These are phyloP conservation scores for Thymelicus acteon DNA, from an alignment of 2,888 invertebrate species.

Conservation along the genomic window DNA sequence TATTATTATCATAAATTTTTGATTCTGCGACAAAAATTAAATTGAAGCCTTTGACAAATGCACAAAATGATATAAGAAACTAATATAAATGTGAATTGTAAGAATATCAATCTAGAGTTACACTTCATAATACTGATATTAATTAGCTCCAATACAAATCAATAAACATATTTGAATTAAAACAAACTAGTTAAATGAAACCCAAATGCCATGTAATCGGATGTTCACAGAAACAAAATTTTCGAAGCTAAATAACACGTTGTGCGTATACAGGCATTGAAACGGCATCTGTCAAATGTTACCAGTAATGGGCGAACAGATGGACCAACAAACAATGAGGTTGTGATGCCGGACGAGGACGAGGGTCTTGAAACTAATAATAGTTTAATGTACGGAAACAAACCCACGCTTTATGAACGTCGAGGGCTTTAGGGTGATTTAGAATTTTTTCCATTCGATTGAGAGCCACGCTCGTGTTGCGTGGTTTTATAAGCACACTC, in stretches of 20 bases:
- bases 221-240: constrained; percentile 45
- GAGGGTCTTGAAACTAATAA: constrained; percentile 41
- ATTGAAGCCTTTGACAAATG: too few relatives aligned
- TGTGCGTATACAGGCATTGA: constrained; percentile 46
- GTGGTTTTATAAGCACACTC: neutral
- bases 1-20: neutral
- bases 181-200: constrained; percentile 26
- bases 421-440: constrained; percentile 30
- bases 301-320: constrained; percentile 59
- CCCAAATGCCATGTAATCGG: constrained; percentile 48
- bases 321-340: constrained; percentile 59
- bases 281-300: constrained; percentile 54
- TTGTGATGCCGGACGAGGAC: constrained; percentile 28
- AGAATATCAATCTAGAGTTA: too few relatives aligned
- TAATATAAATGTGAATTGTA: too few relatives aligned
- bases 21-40: neutral
- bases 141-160: too few relatives aligned
- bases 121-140: too few relatives aligned
- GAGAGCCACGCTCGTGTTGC: neutral
- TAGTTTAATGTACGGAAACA: constrained; percentile 37
- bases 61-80: too few relatives aligned
- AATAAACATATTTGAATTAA: neutral
- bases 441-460: constrained; percentile 1
- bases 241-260: constrained; percentile 49
- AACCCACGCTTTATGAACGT: constrained; percentile 27